phyloP scores from a whole-genome alignment of 2,888 invertebrate genomes.

The Dyspetes luteomarginatus region DNA sequence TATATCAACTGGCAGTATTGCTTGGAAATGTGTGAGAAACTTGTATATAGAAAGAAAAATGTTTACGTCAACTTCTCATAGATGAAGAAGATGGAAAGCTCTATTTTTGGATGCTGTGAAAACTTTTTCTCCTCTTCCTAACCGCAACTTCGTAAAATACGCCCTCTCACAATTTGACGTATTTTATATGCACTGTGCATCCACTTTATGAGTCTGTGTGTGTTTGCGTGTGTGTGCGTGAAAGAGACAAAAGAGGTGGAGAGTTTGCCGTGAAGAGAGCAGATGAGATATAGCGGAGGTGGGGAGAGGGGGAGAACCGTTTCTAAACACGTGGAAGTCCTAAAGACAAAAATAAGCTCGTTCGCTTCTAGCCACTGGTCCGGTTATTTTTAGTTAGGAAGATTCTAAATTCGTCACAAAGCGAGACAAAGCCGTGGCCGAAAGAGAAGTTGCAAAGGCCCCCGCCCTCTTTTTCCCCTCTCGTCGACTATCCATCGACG shows the following conservation, averaged over 20 bases:
- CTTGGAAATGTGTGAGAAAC: too few species aligned
- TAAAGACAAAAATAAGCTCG: conserved; percentile 74
- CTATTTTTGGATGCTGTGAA: background rate
- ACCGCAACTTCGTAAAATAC: background rate
- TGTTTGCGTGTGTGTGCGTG: background rate
- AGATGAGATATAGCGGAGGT: conserved; percentile 1
- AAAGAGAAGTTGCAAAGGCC: conserved; percentile 38
- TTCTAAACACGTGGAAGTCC: conserved; percentile 77
- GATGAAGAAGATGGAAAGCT: background rate
- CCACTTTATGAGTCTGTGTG: background rate
- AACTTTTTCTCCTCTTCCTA: background rate
- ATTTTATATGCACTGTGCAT: background rate
- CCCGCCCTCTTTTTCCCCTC: background rate
- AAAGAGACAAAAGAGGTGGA: background rate
- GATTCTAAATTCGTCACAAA: conserved; percentile 77
- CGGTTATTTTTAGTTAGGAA: conserved; percentile 76
- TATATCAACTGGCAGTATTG: too few species aligned
- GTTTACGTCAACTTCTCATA: too few species aligned
- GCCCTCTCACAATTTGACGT: background rate
- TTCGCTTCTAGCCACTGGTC: conserved; percentile 74
- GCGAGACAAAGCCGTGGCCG: conserved; percentile 73
- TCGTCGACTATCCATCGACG: background rate
- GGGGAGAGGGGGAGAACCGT: conserved; percentile 49
- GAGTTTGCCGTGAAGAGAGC: background rate
- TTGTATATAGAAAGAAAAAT: too few species aligned